Evolutionary conservation across 2,888 invertebrate species (phyloP), one percentile per base, ranked within the genome.

Genomic region (Caenorhabditis sp.): DNA sequence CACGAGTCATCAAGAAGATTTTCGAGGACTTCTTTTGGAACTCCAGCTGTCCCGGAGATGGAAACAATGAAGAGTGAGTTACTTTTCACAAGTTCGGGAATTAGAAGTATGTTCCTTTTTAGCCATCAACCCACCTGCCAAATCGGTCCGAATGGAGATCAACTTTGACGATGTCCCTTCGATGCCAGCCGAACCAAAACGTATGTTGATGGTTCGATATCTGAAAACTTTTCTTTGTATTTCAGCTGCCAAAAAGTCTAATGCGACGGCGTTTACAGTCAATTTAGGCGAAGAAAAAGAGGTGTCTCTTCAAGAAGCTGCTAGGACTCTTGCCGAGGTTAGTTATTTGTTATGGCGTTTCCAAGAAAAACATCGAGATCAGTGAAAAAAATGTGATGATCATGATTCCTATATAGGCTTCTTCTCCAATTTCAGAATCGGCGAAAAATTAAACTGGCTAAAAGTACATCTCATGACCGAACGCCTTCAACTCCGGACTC

Each of bases 131-230:
- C 70, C 81, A 76, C 76, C 81, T 58, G 78, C 84, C 22, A 79
- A 80, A 51, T 83, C 86, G 18, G 82, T 87, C 6, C 65, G 86
- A 56, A 87, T 87, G 87, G 87, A 87, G 47, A 84, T 87, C 51
- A 84, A 86, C 26, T 85, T 87, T 32, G 80, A 71, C 15, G 74
- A 76, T 50, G 82, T 82, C 2, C 74, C 74, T 0, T 47, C 64
- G 11, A 61, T 71, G 58, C 77, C 77, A 26, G 50, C 62, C 20
- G 76, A 79, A 55, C 58, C 62, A 20, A 82, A 72, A 56, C 74
- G 80, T 80, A 53, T 2, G 56, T n/a, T n/a, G 35, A 40, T 32
- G 2, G 6, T 40, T 11, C 26, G 51, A 32, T 65, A 32, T 32
- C 67, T 58, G 61, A 56, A 78, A 77, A 51, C 0, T 53, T 51